A percentile compares a stretch with the other conserved stretches of the same genome.
These are phyloP conservation scores for Stenoptilia bipunctidactyla DNA, from an alignment of 2,888 invertebrate species.

Conservation along the genomic window DNA sequence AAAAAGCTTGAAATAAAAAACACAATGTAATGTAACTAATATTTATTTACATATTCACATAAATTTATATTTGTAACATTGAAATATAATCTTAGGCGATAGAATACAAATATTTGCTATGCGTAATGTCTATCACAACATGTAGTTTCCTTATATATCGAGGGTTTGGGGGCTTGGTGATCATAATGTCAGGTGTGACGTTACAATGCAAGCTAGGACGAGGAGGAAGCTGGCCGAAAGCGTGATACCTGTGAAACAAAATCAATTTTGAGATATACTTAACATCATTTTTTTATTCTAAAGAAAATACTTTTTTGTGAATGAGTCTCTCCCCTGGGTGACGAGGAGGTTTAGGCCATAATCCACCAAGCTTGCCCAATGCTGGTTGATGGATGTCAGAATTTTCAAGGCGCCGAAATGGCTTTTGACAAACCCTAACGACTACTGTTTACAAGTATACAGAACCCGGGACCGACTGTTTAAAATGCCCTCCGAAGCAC, in stretches of 20 bases:
- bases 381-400: too few relatives aligned
- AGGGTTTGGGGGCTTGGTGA: slow-evolving; percentile 15
- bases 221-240: slow-evolving; percentile 18
- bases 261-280: too few relatives aligned
- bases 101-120: slow-evolving; percentile 39
- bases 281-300: too few relatives aligned
- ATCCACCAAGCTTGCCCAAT: too few relatives aligned
- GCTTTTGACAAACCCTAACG: too few relatives aligned
- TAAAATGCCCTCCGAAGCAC: too few relatives aligned
- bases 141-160: slow-evolving; percentile 46
- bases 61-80: slow-evolving; percentile 56
- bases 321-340: too few relatives aligned
- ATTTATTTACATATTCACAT: slow-evolving; percentile 70
- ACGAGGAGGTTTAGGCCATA: too few relatives aligned
- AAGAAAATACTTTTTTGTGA: too few relatives aligned
- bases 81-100: slow-evolving; percentile 48
- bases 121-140: slow-evolving; percentile 61
- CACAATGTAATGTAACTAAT: slow-evolving; percentile 44
- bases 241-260: slow-evolving; percentile 19
- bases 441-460: too few relatives aligned
- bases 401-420: too few relatives aligned
- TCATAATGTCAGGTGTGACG: slow-evolving; percentile 23
- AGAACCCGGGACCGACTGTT: too few relatives aligned
- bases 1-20: slow-evolving; percentile 17
- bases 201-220: slow-evolving; percentile 12